Evolutionary conservation across 2,797 vertebrate species (phyloP), one percentile per base, ranked within the genome.

Genomic region (Onychomys leucogaster): DNA sequence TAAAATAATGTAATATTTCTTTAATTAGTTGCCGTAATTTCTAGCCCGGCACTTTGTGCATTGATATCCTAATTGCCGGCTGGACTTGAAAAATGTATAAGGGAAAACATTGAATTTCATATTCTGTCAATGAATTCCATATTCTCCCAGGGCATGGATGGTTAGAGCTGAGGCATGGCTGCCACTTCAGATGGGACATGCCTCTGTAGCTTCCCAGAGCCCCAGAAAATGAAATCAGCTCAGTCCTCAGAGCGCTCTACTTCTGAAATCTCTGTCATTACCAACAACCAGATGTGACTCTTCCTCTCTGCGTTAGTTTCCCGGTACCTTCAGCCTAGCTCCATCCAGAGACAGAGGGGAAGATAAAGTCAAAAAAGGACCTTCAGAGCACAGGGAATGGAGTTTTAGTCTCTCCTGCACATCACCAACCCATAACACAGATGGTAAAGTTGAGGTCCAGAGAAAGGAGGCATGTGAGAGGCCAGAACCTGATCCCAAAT

Each of bases 1-100:
- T 81, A 97, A 94, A 95, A 71, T 95, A 57, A 71, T 46, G 85
- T 90, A 76, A 46, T 90, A 55, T 95, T 92, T 97, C 93, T 80
- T 92, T 90, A 85, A 94, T 94, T 73, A 83, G 37, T 92, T 94
- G 41, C 67, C 87, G 97, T 80, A 46, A 86, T 95, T 97, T 93
- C 78, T 76, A 96, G 77, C 46, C 55, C 78, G 59, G 75, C 87
- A 8, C 77, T 83, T 96, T 80, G 95, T 89, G 25, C 61, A 82
- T 67, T 89, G 83, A 71, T 92, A 91, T 61, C 71, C 61, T 89
- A 27, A 96, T 94, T 95, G 92, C 63, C 23, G 67, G 61, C 63
- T 95, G 55, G 86, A 92, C 59, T 89, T 92, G 80, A 57, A 94
- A 61, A 95, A 95, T 80, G 21, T 88, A 61, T 27, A 59, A 82